Conservation (phyloP, 1,140 invertebrate genomes). For the Habropoda laboriosa region DNA sequence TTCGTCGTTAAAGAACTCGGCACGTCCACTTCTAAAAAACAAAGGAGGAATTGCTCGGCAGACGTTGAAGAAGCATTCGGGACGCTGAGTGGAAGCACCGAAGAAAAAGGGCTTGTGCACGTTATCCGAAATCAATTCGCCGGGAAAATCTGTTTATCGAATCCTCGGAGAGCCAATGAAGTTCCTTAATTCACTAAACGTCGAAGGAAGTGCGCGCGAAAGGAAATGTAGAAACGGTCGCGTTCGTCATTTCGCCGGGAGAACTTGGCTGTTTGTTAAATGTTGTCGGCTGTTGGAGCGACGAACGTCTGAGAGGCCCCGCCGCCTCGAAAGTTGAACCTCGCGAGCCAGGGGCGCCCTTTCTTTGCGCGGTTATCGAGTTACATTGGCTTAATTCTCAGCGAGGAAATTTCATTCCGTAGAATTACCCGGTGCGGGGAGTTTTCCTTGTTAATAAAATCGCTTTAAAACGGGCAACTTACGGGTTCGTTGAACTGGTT, state of each 20-base stretch:
- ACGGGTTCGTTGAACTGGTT: not conserved
- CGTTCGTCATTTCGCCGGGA: constrained; percentile 32
- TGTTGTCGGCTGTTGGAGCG: constrained; percentile 10
- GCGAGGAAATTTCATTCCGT: not conserved
- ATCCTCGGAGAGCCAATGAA: not conserved
- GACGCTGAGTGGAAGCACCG: too few relatives aligned
- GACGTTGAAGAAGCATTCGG: too few relatives aligned
- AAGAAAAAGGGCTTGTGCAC: not conserved
- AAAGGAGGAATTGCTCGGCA: too few relatives aligned
- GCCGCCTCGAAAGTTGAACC: constrained; percentile 23
- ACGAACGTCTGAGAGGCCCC: constrained; percentile 6
- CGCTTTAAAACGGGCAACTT: not conserved
- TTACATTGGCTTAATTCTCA: not conserved
- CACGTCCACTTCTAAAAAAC: too few relatives aligned
- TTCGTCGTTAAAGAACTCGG: too few relatives aligned
- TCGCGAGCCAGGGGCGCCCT: not conserved
- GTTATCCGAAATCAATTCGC: not conserved
- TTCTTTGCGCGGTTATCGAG: constrained; percentile 25
- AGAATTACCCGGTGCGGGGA: not conserved
- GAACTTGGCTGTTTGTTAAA: constrained; percentile 39
- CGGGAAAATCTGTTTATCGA: not conserved
- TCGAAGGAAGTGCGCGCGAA: not conserved
- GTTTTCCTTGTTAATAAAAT: not conserved
- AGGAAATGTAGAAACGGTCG: constrained; percentile 8
- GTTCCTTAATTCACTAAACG: constrained; percentile 22